Base-by-base conservation (phyloP, 2,113 vertebrate species). In the Paradisaea rubra region DNA sequence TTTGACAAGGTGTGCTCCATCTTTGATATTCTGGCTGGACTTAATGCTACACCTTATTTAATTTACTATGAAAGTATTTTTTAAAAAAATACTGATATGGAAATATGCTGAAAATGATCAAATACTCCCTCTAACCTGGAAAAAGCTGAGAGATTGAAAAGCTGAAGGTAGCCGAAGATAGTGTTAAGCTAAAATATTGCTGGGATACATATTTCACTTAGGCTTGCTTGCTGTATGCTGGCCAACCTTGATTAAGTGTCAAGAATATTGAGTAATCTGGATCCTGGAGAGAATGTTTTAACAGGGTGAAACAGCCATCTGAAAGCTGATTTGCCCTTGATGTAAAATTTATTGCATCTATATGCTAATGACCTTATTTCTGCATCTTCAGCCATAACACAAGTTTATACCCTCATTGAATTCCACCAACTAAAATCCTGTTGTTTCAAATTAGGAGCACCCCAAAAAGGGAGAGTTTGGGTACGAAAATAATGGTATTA, bases 181-280 rank as follows among this genome's bases (percentile, higher is more conserved):
- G n/a, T 5, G 57, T 50, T 87, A 87, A 82, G 28, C 52, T 84
- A 97, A 96, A 97, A 93, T 97, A 94, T 89, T 96, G 41, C 74
- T 79, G 61, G 83, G 70, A 83, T 92, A 80, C 50, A 56, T 94
- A 95, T 97, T 97, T 97, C 78, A 93, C 86, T 95, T 88, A 83
- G 41, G 10, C 45, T 95, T 86, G 45, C 78, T 95, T 11, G n/a
- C 42, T 60, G 65, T 92, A 57, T 91, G 68, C 82, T 95, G 93
- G 74, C 70, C 93, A 95, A 80, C 78, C 94, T 97, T 96, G 95
- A 97, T 97, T 96, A 96, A 94, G 83, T 96, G 95, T 97, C 95
- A 97, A 91, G 70, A 91, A 92, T 97, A 92, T 70, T 96, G 95
- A 96, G 68, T 91, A 96, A 97, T 95, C 93, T 95, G 78, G 68